These are phyloP conservation scores for Acinonyx jubatus DNA, from an alignment of 2,113 vertebrate genomes.

Conservation along the genomic window DNA sequence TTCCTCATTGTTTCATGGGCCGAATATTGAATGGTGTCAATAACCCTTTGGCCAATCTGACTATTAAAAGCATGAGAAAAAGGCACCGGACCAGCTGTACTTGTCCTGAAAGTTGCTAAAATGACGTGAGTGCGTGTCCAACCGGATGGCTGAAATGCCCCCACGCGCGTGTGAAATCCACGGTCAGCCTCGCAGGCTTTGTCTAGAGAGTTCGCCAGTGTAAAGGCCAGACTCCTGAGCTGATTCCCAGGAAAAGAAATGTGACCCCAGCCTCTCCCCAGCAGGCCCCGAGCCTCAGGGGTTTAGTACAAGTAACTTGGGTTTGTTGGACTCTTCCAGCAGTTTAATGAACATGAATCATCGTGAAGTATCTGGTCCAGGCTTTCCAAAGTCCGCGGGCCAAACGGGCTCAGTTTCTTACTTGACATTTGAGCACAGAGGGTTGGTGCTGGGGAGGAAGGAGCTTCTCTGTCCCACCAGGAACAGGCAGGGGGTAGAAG, in stretches of 20 bases:
- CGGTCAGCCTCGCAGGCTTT: not conserved
- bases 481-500: not conserved
- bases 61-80: not conserved
- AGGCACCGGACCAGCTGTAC: not conserved
- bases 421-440: slow-evolving; percentile 49
- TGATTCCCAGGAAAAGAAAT: not conserved
- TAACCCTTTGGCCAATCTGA: not conserved
- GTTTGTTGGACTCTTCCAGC: not conserved
- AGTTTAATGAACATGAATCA: slow-evolving; percentile 59
- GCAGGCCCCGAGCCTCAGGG: not conserved
- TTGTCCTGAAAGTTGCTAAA: not conserved
- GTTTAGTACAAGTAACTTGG: not conserved
- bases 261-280: not conserved
- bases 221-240: not conserved
- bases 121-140: not conserved
- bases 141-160: no score
- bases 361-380: not conserved
- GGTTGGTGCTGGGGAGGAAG: not conserved
- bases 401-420: slow-evolving; percentile 33
- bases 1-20: not conserved
- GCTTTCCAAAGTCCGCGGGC: not conserved
- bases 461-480: not conserved
- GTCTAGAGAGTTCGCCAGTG: no score
- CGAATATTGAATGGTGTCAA: not conserved
- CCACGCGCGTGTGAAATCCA: rapidly evolving